Evolutionary conservation across 2,797 vertebrate species (phyloP).

Genomic region (Heliangelus exortis): DNA sequence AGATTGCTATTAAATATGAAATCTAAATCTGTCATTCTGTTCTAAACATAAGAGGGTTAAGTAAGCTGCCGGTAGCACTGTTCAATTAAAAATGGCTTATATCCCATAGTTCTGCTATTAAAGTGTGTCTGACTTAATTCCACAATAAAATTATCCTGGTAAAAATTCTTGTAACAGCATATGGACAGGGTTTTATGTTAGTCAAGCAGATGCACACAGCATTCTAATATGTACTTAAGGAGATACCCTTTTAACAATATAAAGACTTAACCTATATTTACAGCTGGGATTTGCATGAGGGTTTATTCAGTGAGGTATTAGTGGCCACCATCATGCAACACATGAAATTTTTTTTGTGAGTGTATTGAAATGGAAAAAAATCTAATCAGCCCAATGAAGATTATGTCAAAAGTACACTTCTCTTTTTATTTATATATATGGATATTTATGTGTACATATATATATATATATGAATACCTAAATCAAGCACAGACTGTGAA

Average conservation of each 20-base stretch:
- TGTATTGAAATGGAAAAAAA: not conserved
- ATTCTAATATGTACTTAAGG: conserved; percentile 30
- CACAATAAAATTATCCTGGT: conserved; percentile 27
- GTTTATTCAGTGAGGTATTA: conserved; percentile 30
- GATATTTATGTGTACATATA: not conserved
- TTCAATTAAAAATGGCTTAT: conserved; percentile 48
- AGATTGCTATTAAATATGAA: conserved; percentile 42
- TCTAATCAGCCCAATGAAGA: not conserved
- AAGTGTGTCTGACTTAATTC: conserved; percentile 33
- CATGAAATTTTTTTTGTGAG: not conserved
- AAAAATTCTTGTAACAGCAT: conserved; percentile 34
- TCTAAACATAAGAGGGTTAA: conserved; percentile 46
- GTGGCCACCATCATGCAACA: not conserved
- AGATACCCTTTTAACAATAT: conserved; percentile 29
- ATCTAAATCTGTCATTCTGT: conserved; percentile 39
- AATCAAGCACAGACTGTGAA: not conserved
- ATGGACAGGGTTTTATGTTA: conserved; percentile 17
- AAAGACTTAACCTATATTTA: conserved; percentile 58
- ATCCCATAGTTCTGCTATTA: conserved; percentile 6
- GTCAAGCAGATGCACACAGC: conserved; percentile 16
- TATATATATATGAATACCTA: not conserved
- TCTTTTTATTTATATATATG: not conserved
- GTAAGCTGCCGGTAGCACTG: not conserved
- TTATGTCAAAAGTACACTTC: not conserved
- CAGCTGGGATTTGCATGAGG: conserved; percentile 5